Conservation (phyloP, 2,888 invertebrate species). For the Diaprepes abbreviatus region DNA sequence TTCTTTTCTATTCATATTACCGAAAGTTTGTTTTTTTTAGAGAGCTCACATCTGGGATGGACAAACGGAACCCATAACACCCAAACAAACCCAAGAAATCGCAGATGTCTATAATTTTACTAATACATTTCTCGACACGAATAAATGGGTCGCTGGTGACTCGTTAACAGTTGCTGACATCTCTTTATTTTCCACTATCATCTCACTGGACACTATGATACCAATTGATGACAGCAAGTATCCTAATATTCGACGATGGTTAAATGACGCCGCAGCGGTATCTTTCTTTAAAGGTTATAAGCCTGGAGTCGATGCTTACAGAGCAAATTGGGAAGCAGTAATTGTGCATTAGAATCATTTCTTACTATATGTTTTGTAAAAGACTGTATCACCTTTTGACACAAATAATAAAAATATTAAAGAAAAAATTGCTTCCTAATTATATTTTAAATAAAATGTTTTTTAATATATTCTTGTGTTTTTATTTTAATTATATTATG, state of each 20-base stretch:
- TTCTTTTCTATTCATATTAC: neutral
- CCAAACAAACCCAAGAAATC: slow-evolving; percentile 60
- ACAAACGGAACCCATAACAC: slow-evolving; percentile 14
- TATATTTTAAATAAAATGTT: no score
- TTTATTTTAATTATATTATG: no score
- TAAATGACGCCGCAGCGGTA: slow-evolving; percentile 59
- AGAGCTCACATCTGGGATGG: slow-evolving; percentile 13
- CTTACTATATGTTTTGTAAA: no score
- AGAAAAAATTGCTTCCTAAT: no score
- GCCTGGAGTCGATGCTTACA: slow-evolving; percentile 11
- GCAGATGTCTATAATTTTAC: slow-evolving; percentile 67
- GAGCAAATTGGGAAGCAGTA: neutral
- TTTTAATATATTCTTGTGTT: no score
- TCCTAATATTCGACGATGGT: slow-evolving; percentile 59
- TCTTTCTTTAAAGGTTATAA: slow-evolving; percentile 55
- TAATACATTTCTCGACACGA: slow-evolving; percentile 66
- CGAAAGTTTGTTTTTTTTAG: slow-evolving; percentile 8
- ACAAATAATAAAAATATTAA: no score
- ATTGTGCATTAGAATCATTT: neutral
- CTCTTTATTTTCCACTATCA: slow-evolving; percentile 14
- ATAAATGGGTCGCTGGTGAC: slow-evolving; percentile 14
- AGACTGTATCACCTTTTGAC: no score
- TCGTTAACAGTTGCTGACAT: slow-evolving; percentile 27
- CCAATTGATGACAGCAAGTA: slow-evolving; percentile 46
- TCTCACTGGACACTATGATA: slow-evolving; percentile 15